Conservation (phyloP, 2,113 vertebrate species). For the Gnathonemus longibarbis region DNA sequence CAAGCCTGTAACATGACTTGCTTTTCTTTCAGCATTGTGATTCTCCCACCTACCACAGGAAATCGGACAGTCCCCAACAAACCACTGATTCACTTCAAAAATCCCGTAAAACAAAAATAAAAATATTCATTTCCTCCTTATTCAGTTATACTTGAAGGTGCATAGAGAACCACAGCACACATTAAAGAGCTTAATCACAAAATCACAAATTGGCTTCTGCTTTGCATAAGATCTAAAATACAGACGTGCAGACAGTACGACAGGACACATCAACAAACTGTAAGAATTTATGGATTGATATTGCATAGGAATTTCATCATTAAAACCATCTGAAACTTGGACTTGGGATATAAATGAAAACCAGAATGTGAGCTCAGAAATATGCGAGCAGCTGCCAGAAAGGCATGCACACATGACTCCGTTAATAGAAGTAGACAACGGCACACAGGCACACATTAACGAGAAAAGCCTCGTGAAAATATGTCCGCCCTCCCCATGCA, state of each 20-base stretch:
- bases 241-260: not conserved
- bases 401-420: not conserved
- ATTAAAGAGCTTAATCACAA: not conserved
- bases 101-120: not conserved
- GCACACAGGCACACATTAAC: not conserved
- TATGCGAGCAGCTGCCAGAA: not conserved
- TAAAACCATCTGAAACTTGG: not conserved
- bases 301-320: slow-evolving; percentile 11
- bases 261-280: not conserved
- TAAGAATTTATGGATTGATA: not conserved
- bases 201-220: not conserved
- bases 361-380: not conserved
- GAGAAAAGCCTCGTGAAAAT: not conserved
- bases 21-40: not conserved
- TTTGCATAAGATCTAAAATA: not conserved
- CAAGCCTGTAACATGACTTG: not conserved
- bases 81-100: not conserved
- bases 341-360: not conserved
- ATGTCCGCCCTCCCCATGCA: not conserved
- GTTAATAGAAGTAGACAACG: not conserved
- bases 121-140: not conserved
- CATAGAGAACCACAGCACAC: not conserved
- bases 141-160: not conserved
- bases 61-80: not conserved
- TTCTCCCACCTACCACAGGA: not conserved